A percentile compares a stretch with the other conserved stretches of the same genome.
phyloP scores from a whole-genome alignment of 64 coral and sea anemone species.

The Platygyra sinensis region DNA sequence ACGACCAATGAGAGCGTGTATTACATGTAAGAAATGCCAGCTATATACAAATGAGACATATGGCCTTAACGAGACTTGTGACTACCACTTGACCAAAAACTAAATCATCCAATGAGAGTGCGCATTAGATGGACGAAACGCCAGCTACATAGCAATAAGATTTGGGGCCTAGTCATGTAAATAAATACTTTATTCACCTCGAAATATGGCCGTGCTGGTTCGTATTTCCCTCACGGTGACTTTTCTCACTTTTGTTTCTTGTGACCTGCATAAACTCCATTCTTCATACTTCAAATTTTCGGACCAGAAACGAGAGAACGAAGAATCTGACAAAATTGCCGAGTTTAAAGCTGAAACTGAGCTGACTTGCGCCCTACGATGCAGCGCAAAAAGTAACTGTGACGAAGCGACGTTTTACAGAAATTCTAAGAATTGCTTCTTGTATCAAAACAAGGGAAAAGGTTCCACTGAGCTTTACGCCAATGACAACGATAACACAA shows the following conservation, averaged over 20 bases:
- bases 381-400: neutral
- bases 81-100: neutral
- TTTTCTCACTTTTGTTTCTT: neutral
- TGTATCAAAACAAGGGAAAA: constrained; percentile 16
- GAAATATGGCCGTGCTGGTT: neutral
- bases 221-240: neutral
- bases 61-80: too few relatives aligned
- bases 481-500: neutral
- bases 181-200: neutral
- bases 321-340: neutral
- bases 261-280: neutral
- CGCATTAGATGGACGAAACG: neutral
- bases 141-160: neutral
- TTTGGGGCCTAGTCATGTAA: neutral
- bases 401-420: neutral
- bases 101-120: neutral
- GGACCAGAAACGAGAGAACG: neutral
- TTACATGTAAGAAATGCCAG: too few relatives aligned
- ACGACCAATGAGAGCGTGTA: too few relatives aligned
- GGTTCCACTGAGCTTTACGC: neutral
- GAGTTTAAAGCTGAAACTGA: neutral
- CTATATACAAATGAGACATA: too few relatives aligned
- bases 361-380: neutral
- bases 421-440: neutral
- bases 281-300: constrained; percentile 11